phyloP scores from a whole-genome alignment of 2,888 invertebrate species.

The Eristalis pertinax region DNA sequence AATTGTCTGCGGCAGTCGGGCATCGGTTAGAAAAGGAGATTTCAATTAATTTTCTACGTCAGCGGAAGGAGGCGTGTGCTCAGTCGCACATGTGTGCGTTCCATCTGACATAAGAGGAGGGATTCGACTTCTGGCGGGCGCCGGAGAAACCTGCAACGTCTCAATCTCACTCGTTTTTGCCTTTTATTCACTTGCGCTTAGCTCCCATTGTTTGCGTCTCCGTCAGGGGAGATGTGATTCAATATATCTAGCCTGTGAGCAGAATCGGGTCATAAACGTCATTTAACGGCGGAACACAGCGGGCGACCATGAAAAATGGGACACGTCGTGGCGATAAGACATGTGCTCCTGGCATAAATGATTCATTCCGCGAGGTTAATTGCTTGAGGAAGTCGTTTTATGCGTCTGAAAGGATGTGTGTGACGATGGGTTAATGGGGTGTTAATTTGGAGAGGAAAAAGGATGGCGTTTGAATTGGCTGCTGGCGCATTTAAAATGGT shows the following conservation, averaged over 20 bases:
- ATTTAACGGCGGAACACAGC: conserved; percentile 30
- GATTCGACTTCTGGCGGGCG: conserved; percentile 9
- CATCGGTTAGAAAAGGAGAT: conserved; percentile 32
- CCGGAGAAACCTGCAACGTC: conserved; percentile 7
- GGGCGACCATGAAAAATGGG: conserved; percentile 18
- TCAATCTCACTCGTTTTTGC: not conserved
- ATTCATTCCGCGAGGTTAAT: conserved; percentile 31
- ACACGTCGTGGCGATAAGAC: conserved; percentile 20
- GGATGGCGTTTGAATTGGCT: not conserved
- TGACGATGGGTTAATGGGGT: not conserved
- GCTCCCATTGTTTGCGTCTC: not conserved
- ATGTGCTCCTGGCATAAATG: conserved; percentile 34
- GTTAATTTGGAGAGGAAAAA: not conserved
- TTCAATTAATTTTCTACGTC: conserved; percentile 53
- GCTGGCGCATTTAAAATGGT: not conserved
- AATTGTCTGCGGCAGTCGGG: conserved; percentile 53
- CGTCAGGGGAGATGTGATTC: conserved; percentile 25
- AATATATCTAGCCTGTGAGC: conserved; percentile 25
- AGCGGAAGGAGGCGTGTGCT: not conserved
- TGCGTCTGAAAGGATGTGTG: not conserved
- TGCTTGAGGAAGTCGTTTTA: not conserved
- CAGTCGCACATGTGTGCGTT: not conserved
- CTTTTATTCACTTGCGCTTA: not conserved
- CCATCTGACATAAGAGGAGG: not conserved
- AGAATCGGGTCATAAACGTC: conserved; percentile 44